These are phyloP conservation scores for Gnathonemus longibarbis DNA, from an alignment of 2,113 vertebrate species.

Conservation along the genomic window DNA sequence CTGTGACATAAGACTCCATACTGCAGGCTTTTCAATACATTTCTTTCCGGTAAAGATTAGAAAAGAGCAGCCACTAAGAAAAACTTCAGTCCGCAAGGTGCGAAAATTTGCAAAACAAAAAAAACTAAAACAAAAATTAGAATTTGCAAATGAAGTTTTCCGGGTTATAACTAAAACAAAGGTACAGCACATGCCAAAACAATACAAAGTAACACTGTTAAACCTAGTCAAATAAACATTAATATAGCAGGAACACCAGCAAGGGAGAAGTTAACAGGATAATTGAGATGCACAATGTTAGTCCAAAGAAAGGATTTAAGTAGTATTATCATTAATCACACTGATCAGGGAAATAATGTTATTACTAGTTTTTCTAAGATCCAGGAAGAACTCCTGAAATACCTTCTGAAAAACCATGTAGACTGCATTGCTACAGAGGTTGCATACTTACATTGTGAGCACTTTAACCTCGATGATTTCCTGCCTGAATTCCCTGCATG, in stretches of 20 bases:
- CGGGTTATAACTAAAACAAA: background rate
- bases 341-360: background rate
- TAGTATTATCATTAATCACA: background rate
- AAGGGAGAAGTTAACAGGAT: background rate
- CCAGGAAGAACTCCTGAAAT: background rate
- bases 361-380: background rate
- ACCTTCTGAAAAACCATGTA: background rate
- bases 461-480: conserved; percentile 92
- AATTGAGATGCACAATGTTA: background rate
- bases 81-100: background rate
- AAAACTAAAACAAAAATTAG: background rate
- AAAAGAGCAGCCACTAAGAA: background rate
- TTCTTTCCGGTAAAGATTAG: background rate
- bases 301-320: background rate
- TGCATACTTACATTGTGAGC: conserved; percentile 85
- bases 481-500: conserved; percentile 85
- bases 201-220: background rate
- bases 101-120: background rate
- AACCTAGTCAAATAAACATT: background rate
- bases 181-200: background rate
- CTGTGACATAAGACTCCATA: conserved; percentile 21
- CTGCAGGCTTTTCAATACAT: conserved; percentile 13
- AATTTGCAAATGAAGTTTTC: background rate
- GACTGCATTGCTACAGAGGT: background rate
- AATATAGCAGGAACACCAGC: background rate